Base-by-base conservation (phyloP, 64 coral and sea anemone species). In the Hydrozoanthus tunicans region DNA sequence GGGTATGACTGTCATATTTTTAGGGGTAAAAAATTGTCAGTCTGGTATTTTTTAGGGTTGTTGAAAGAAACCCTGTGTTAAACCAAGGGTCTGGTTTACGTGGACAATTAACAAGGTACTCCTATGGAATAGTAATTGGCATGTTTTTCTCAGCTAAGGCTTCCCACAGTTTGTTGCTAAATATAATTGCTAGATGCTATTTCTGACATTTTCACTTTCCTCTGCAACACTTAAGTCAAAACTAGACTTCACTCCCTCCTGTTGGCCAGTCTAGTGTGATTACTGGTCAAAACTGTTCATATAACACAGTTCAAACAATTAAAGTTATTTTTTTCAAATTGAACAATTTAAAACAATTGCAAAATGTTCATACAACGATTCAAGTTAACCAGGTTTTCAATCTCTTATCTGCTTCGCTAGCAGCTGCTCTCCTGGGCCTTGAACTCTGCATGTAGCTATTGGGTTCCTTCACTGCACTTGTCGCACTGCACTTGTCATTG, bases 391-490 rank as follows among this genome's bases (percentile, higher is more conserved):
- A 63, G 24, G 57, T 26, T 81, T 32, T 64, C 23, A 68, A 5
- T 54, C 43, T 83, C 62, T 17, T 83, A 24, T 83, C 62, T 68
- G 81, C 62, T 32, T 17, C 11, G n/a, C 67, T 53, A 17, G 15
- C 62, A 17, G 81, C 81, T 68, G 51, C 62, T 83, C 79, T 81
- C 60, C 79, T 64, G 2, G 59, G 79, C 64, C 80, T 82, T 26
- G 12, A 82, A 61, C n/a, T 25, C 27, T 58, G 7, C 60, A 13
- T 32, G 53, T 55, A 54, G 53, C 80, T 82, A 24, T 9, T 64
- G 78, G 80, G 60, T 23, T 52, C 9, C 11, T 64, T 60, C 58
- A 32, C 77, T n/a, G 17, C 15, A 59, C 13, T 59, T 15, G 56
- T 7, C 77, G 59, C 77, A 79, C 13, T 13, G 13, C 17, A 25